A percentile compares a stretch with the other conserved stretches of the same genome.
Conservation (phyloP, 2,113 vertebrate genomes). For the Nanorana parkeri region DNA sequence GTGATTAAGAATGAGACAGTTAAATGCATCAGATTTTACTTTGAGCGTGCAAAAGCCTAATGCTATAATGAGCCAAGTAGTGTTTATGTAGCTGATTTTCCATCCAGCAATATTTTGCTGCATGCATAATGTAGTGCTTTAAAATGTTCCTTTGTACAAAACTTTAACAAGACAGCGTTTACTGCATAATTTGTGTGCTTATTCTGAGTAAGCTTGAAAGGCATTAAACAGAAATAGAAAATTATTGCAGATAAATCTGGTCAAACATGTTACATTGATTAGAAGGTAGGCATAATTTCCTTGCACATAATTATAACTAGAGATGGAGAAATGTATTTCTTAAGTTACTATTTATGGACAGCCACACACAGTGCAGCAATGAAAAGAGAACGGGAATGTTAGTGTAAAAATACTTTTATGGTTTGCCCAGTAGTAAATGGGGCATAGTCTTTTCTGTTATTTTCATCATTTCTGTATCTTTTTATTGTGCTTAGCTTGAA, state of each 20-base stretch:
- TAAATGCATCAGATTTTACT: conserved; percentile 58
- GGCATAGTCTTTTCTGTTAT: too few species aligned
- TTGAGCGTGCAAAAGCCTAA: conserved; percentile 55
- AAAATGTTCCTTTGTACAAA: conserved; percentile 57
- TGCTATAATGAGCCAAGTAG: conserved; percentile 57
- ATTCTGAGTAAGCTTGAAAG: conserved; percentile 45
- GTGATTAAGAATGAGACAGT: conserved; percentile 59
- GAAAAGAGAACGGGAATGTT: too few species aligned
- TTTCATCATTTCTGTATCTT: too few species aligned
- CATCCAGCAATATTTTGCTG: conserved; percentile 53
- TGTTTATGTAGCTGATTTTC: conserved; percentile 58
- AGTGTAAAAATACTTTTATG: too few species aligned
- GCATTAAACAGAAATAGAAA: conserved; percentile 39
- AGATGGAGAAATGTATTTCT: neutral
- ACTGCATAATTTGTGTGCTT: conserved; percentile 53
- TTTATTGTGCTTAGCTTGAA: too few species aligned
- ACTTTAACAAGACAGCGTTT: conserved; percentile 57
- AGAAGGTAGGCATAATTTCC: conserved; percentile 33
- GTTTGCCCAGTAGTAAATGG: too few species aligned
- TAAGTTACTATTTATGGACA: conserved; percentile 18
- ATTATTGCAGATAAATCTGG: conserved; percentile 49
- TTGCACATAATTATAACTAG: neutral
- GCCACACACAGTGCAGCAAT: neutral
- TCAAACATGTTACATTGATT: conserved; percentile 35
- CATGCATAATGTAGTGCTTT: conserved; percentile 59